Percentiles rank a stretch among this genome's conserved stretches.
Conservation (phyloP, 2,113 vertebrate genomes). For the Rhabdornis inornatus region DNA sequence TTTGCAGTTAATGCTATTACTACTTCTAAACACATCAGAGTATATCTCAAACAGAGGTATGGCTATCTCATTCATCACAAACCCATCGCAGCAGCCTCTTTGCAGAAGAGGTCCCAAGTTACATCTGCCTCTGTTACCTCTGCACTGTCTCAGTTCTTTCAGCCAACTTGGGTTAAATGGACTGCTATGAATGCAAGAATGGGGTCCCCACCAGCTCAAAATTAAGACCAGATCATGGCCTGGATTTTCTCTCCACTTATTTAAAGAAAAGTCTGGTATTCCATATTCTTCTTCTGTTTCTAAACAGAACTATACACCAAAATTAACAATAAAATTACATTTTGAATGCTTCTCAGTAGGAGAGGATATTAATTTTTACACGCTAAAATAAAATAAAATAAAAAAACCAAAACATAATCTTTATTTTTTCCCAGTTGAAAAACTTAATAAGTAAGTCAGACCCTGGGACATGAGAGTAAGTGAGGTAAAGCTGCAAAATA, state of each 20-base stretch:
- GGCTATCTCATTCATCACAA: neutral
- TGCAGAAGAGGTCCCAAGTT: neutral
- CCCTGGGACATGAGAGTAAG: neutral
- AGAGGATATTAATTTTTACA: neutral
- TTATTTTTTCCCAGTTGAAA: neutral
- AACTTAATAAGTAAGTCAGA: neutral
- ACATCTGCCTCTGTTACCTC: neutral
- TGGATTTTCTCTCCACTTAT: neutral
- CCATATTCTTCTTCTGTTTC: neutral
- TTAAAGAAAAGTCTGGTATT: neutral
- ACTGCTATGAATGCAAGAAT: neutral
- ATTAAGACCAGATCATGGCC: neutral
- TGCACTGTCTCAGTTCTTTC: neutral
- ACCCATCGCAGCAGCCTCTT: neutral
- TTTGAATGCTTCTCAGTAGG: neutral
- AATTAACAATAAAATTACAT: neutral
- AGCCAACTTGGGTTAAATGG: neutral
- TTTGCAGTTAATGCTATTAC: neutral
- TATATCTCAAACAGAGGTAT: neutral
- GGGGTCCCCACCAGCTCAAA: neutral
- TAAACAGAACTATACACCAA: neutral
- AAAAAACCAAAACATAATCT: rapidly evolving
- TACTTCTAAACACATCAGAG: neutral
- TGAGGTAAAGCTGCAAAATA: neutral
- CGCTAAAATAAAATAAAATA: neutral